Evolutionary conservation across 2,888 invertebrate genomes (phyloP).

Genomic region (Gerris lacustris): DNA sequence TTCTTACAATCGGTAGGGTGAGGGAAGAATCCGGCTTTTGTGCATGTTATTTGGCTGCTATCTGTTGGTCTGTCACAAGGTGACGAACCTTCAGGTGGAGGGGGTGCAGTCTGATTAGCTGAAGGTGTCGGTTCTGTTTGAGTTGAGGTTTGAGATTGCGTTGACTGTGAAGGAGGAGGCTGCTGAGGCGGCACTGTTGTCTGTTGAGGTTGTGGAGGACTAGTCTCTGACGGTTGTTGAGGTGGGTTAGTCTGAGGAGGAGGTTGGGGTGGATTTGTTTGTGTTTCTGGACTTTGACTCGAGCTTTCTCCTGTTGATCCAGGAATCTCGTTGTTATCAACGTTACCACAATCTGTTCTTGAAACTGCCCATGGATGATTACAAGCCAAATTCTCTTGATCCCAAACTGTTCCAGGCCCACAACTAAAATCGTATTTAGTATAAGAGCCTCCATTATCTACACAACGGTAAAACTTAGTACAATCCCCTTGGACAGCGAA

Average conservation of each 20-base stretch:
- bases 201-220: conserved; percentile 10
- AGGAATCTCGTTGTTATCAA: conserved; percentile 8
- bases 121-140: conserved; percentile 11
- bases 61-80: conserved; percentile 25
- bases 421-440: conserved; percentile 49
- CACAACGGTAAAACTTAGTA: conserved; percentile 55
- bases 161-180: conserved; percentile 9
- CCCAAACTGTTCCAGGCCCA: conserved; percentile 57
- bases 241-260: conserved; percentile 7
- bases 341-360: conserved; percentile 30
- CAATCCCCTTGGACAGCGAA: conserved; percentile 49
- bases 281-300: conserved; percentile 20
- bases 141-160: not conserved
- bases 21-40: conserved; percentile 57
- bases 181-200: conserved; percentile 10
- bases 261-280: conserved; percentile 14
- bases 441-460: conserved; percentile 39
- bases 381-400: conserved; percentile 48
- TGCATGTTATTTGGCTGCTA: conserved; percentile 38
- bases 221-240: not conserved
- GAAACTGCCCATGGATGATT: conserved; percentile 46
- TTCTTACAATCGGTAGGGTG: conserved; percentile 56
- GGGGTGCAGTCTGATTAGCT: conserved; percentile 11
- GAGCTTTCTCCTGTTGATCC: conserved; percentile 2
- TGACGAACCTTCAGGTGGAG: not conserved